Percentiles rank a stretch among this genome's conserved stretches.
Evolutionary conservation across 2,113 vertebrate genomes (phyloP).

Genomic region (Alethe castanea): DNA sequence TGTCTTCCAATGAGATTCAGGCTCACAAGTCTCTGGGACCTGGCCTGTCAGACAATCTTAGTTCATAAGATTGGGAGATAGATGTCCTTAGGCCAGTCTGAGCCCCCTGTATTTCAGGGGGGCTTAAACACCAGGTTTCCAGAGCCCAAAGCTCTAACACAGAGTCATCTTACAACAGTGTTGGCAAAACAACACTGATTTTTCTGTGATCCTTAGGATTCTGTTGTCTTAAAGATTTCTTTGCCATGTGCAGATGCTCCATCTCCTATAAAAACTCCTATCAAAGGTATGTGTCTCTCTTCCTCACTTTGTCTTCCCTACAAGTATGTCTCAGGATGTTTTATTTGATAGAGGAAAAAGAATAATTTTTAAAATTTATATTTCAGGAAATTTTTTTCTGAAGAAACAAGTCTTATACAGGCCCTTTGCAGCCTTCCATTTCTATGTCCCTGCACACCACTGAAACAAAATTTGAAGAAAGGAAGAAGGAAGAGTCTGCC

Average conservation of each 20-base stretch:
- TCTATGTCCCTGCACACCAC: background rate
- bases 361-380: background rate
- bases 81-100: accelerated
- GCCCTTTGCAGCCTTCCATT: background rate
- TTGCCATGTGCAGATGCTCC: background rate
- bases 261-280: background rate
- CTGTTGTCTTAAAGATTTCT: background rate
- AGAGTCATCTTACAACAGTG: background rate
- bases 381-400: background rate
- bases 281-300: background rate
- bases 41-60: background rate
- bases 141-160: background rate
- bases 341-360: background rate
- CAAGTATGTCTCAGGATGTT: background rate
- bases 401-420: background rate
- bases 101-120: background rate
- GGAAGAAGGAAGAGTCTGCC: background rate
- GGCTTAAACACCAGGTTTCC: background rate
- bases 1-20: background rate
- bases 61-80: background rate
- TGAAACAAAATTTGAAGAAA: background rate
- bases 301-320: background rate
- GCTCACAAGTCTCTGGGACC: background rate
- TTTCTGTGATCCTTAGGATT: background rate
- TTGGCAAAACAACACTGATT: background rate